Evolutionary conservation across 2,113 vertebrate genomes (phyloP).

Genomic region (Podiceps cristatus): DNA sequence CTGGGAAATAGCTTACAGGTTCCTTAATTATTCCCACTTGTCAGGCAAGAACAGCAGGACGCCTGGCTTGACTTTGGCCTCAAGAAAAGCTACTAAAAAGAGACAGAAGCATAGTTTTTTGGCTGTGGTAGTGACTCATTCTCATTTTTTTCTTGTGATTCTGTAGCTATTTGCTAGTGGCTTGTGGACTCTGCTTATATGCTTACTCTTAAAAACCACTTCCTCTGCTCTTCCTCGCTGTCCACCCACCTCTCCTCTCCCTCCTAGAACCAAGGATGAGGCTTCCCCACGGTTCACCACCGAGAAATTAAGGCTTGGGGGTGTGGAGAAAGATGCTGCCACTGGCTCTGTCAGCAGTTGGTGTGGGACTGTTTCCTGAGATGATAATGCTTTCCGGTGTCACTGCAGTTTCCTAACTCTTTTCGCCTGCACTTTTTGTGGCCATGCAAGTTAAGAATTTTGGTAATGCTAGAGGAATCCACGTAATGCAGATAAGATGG

Average conservation of each 20-base stretch:
- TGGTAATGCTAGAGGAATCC: background rate
- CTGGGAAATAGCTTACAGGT: background rate
- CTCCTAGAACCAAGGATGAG: background rate
- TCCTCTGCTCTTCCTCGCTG: background rate
- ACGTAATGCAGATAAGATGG: background rate
- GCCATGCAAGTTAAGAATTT: background rate
- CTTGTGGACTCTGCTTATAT: background rate
- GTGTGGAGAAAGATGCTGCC: background rate
- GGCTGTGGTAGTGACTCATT: background rate
- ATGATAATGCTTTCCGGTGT: background rate
- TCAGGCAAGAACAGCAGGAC: background rate
- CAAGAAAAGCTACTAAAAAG: background rate
- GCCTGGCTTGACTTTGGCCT: background rate
- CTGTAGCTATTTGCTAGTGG: background rate
- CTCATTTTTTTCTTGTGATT: rapidly evolving
- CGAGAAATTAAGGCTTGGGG: background rate
- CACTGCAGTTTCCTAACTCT: background rate
- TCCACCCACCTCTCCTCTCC: background rate
- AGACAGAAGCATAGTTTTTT: background rate
- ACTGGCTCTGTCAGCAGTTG: background rate
- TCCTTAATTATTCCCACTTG: background rate
- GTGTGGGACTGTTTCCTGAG: background rate
- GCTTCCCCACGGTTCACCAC: background rate
- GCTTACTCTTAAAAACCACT: background rate
- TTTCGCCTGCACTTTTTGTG: background rate